These are phyloP conservation scores for Slavum lentiscoides DNA, from an alignment of 2,888 invertebrate genomes.

Conservation along the genomic window DNA sequence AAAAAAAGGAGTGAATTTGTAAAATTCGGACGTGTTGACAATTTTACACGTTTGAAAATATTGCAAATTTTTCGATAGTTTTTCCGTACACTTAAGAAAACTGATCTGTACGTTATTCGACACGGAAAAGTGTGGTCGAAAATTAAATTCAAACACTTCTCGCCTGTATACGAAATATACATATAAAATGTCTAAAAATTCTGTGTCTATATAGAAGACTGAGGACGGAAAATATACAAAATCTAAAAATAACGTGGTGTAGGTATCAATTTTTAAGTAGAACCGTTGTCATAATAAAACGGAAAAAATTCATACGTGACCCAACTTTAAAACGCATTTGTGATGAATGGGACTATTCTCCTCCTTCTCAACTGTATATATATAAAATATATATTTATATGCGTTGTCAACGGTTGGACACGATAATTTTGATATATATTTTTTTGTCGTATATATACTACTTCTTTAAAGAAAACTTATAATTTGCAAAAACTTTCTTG, in stretches of 20 bases:
- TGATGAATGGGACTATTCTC: constrained; percentile 21
- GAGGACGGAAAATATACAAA: neutral
- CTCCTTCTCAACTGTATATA: neutral
- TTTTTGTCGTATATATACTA: neutral
- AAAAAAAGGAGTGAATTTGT: too few relatives aligned
- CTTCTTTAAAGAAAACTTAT: constrained; percentile 39
- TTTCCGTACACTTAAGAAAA: too few relatives aligned
- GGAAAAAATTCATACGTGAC: constrained; percentile 34
- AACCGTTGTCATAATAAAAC: constrained; percentile 11
- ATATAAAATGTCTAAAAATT: too few relatives aligned
- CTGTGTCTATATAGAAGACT: too few relatives aligned
- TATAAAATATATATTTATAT: too few relatives aligned
- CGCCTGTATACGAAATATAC: too few relatives aligned
- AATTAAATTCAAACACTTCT: too few relatives aligned
- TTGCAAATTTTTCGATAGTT: too few relatives aligned
- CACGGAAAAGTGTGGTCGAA: too few relatives aligned
- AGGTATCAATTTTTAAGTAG: constrained; percentile 18
- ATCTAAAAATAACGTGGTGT: neutral
- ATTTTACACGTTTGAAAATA: too few relatives aligned
- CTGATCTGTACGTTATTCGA: too few relatives aligned
- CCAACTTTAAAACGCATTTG: constrained; percentile 18
- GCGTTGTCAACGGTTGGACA: constrained; percentile 23
- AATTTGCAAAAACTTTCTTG: constrained; percentile 49
- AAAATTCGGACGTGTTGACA: too few relatives aligned
- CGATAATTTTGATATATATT: constrained; percentile 37